Evolutionary conservation across 2,888 invertebrate genomes (phyloP).

Genomic region (Abrostola tripartita): DNA sequence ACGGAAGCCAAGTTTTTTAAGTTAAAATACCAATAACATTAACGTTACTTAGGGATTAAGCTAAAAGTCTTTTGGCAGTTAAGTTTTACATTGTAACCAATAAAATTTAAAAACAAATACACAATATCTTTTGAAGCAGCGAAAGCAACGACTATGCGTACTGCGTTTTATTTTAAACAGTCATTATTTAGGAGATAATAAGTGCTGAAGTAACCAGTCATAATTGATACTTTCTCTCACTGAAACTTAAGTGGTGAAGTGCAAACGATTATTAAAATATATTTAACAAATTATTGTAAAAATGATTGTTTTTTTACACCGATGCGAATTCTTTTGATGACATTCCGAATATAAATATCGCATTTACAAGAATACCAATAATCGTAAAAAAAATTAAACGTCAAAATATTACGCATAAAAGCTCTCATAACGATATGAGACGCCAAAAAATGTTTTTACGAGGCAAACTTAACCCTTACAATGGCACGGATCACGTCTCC

Average conservation of each 20-base stretch:
- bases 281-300: conserved; percentile 36
- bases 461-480: conserved; percentile 66
- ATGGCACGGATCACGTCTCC: conserved; percentile 73
- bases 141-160: background rate
- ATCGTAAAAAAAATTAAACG: conserved; percentile 46
- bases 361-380: conserved; percentile 43
- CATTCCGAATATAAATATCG: conserved; percentile 26
- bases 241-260: conserved; percentile 35
- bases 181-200: conserved; percentile 13
- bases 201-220: conserved; percentile 25
- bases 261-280: conserved; percentile 26
- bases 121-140: background rate
- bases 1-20: background rate
- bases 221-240: conserved; percentile 42
- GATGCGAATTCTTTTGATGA: conserved; percentile 46
- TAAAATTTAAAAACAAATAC: background rate
- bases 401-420: conserved; percentile 52
- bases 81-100: background rate
- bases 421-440: conserved; percentile 34
- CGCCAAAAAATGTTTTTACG: conserved; percentile 55
- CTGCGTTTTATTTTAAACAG: background rate
- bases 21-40: conserved; percentile 1
- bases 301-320: conserved; percentile 11
- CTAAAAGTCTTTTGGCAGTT: background rate
- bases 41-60: background rate